Conservation (phyloP, 2,888 invertebrate genomes). For the Patella depressa region DNA sequence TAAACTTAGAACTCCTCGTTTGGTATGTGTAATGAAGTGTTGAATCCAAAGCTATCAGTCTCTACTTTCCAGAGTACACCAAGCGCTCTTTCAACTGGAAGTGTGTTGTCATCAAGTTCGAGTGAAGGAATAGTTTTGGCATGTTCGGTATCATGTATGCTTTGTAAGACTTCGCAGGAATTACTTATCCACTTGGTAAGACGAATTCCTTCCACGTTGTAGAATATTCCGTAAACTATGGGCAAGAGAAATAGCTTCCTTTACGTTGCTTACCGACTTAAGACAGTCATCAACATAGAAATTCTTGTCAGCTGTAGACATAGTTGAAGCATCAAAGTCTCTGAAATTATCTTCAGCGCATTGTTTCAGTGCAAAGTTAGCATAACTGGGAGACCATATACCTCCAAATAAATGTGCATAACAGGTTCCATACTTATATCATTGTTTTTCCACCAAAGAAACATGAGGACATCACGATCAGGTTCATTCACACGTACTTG, state of each 20-base stretch:
- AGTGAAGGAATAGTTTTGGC: slow-evolving; percentile 17
- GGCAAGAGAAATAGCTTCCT: background rate
- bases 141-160: slow-evolving; percentile 31
- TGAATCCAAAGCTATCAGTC: slow-evolving; percentile 28
- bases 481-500: slow-evolving; percentile 26
- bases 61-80: slow-evolving; percentile 31
- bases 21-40: background rate
- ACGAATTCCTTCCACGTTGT: slow-evolving; percentile 27
- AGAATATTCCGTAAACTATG: background rate
- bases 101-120: slow-evolving; percentile 1
- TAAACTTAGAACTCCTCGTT: background rate
- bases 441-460: slow-evolving; percentile 23
- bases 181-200: slow-evolving; percentile 40
- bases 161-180: slow-evolving; percentile 30
- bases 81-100: slow-evolving; percentile 32
- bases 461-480: slow-evolving; percentile 26
- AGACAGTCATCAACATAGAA: slow-evolving; percentile 32
- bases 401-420: slow-evolving; percentile 21
- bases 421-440: background rate
- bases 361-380: slow-evolving; percentile 18
- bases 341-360: background rate
- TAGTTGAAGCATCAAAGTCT: background rate
- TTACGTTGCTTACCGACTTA: slow-evolving; percentile 11
- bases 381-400: slow-evolving; percentile 17
- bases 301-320: slow-evolving; percentile 18